phyloP scores from a whole-genome alignment of 1,140 invertebrate species.

The Atta colombica region DNA sequence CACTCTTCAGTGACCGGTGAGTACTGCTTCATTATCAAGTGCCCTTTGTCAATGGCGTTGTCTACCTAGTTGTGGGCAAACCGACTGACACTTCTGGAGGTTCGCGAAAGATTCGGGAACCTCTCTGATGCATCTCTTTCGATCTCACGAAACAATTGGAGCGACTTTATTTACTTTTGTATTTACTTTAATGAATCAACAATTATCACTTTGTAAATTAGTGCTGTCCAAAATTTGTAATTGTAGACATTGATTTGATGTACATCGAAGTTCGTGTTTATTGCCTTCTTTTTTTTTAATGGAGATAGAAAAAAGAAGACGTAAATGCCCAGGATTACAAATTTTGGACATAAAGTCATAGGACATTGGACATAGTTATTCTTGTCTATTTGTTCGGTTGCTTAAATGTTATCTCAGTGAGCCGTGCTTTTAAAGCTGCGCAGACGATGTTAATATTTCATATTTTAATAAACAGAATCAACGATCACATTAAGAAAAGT shows the following conservation, averaged over 20 bases:
- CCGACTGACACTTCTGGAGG: background rate
- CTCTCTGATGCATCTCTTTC: background rate
- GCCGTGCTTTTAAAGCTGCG: background rate
- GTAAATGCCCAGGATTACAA: no score
- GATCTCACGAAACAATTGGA: slow-evolving; percentile 11
- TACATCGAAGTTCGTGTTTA: no score
- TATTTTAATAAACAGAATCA: background rate
- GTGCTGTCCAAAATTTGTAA: no score
- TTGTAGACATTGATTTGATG: no score
- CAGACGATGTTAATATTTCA: background rate
- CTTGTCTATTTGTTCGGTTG: background rate
- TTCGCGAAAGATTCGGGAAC: background rate
- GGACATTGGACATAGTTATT: background rate
- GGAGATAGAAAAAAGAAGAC: no score
- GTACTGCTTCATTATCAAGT: slow-evolving; percentile 37
- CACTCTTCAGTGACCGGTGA: slow-evolving; percentile 43
- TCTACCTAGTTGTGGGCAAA: slow-evolving; percentile 12
- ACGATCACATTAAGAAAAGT: background rate
- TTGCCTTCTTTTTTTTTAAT: no score
- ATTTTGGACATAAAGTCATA: no score
- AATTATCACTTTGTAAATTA: background rate
- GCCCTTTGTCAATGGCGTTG: slow-evolving; percentile 9
- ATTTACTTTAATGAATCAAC: no score
- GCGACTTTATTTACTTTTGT: background rate
- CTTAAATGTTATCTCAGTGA: background rate